Conservation (phyloP, 2,797 vertebrate genomes). For the Macroramphosus scolopax region DNA sequence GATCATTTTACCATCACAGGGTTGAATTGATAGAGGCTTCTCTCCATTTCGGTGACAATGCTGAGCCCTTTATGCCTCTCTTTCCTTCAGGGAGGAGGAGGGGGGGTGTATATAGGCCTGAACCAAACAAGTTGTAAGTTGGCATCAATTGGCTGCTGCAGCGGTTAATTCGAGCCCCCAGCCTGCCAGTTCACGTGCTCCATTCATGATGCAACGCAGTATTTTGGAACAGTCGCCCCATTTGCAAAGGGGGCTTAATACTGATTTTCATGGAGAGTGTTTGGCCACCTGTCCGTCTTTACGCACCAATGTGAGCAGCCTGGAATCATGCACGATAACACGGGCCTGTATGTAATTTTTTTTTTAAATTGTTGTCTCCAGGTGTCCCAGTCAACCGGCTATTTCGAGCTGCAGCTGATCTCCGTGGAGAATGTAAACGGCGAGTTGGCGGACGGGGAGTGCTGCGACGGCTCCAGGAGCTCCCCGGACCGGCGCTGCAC, state of each 20-base stretch:
- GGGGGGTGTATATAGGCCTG: no score
- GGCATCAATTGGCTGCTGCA: constrained; percentile 49
- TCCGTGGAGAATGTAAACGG: constrained; percentile 93
- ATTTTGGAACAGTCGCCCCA: no score
- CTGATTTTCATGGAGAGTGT: no score
- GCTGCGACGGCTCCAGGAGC: constrained; percentile 89
- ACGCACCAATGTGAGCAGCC: constrained; percentile 21
- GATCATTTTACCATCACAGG: constrained; percentile 71
- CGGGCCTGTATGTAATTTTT: constrained; percentile 6
- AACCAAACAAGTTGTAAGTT: constrained; percentile 58
- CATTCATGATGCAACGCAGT: constrained; percentile 39
- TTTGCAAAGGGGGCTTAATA: no score
- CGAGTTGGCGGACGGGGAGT: constrained; percentile 90
- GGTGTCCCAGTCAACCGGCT: constrained; percentile 92
- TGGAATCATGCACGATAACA: background rate
- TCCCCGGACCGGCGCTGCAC: constrained; percentile 83
- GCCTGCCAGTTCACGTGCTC: constrained; percentile 46
- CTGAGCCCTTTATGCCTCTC: no score
- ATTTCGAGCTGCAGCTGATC: constrained; percentile 98
- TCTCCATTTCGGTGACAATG: no score
- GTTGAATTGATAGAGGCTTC: constrained; percentile 40
- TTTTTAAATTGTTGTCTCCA: constrained; percentile 73
- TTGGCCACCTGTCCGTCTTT: constrained; percentile 26
- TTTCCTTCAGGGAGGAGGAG: background rate
- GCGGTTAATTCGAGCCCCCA: constrained; percentile 17